Conservation (phyloP, 2,113 vertebrate species). For the Ammodytes marinus region DNA sequence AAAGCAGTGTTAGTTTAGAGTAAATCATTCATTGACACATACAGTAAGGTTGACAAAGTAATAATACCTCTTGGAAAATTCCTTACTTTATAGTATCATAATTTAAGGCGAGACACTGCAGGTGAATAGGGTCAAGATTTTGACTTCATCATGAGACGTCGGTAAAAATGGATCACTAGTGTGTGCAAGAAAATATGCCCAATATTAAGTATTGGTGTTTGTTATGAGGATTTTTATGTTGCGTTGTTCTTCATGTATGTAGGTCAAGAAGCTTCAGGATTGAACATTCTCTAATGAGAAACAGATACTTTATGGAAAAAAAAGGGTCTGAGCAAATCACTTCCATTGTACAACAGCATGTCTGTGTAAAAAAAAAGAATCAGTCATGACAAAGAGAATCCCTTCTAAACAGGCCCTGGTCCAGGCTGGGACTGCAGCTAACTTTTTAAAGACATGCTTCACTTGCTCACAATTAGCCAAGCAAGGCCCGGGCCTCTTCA, state of each 20-base stretch:
- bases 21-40: slow-evolving; percentile 4
- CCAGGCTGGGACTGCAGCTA: slow-evolving; percentile 24
- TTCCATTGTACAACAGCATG: background rate
- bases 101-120: background rate
- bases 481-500: slow-evolving; percentile 53
- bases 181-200: background rate
- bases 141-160: no score
- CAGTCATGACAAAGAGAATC: slow-evolving; percentile 6
- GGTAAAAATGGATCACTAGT: no score
- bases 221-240: background rate
- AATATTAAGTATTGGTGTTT: background rate
- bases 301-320: background rate
- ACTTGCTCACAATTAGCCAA: slow-evolving; percentile 73
- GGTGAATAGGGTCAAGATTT: no score
- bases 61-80: no score
- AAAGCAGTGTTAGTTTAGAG: background rate
- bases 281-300: background rate
- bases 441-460: slow-evolving; percentile 70
- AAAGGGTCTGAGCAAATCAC: slow-evolving; percentile 7
- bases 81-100: background rate
- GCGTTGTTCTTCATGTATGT: background rate
- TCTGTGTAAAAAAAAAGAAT: background rate
- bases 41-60: background rate
- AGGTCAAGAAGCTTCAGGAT: background rate
- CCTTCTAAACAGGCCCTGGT: background rate